Base-by-base conservation (phyloP, 2,797 vertebrate genomes). In the Megalops cyprinoides region DNA sequence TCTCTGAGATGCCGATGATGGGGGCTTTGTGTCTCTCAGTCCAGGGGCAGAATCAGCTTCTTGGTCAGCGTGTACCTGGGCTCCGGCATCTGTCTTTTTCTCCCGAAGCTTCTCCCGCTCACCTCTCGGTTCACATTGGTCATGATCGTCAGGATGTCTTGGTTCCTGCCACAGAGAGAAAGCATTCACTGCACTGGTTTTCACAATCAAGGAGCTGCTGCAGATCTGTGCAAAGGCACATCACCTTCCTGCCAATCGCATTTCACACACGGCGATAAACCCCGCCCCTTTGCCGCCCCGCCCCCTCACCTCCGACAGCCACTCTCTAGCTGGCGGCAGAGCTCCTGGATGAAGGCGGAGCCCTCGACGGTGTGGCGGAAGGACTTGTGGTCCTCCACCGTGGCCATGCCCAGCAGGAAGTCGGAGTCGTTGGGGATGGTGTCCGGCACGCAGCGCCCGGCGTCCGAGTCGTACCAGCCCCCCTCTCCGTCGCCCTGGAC, bases 301-400 rank as follows among this genome's bases (percentile, higher is more conserved):
- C 39, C 23, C 1, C 76, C 78, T 93, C 91, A 98, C 97, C 87
- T 92, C 4, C 77, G 90, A 86, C 95, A 96, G 81, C 90, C 86
- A 20, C 79, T 14, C 84, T 73, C 80, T 20, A 98, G 87, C 85
- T 94, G 94, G 76, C 84, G 77, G 83, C 96, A 98, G 76, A 98
- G 85, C 0, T 96, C 92, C 56, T 98, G 97, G 76, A 98, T 89
- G 34, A 97, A 98, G 95, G 95, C 96, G 76, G 90, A 92, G 1
- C 97, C 97, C 0, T 80, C 0, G 0, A 0, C 0, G 7, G 0
- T 0, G 18, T 89, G 34, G 89, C 97, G 91, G 25, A 87, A 84
- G 10, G 96, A 85, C 12, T 2, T 0, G 0, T 86, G 84, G 48
- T 94, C 91, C 73, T 95, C 92, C 84, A 95, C 91, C 0, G 96